A percentile compares a stretch with the other conserved stretches of the same genome.
These are phyloP conservation scores for Sebastes diaconus DNA, from an alignment of 2,797 vertebrate species.

Conservation along the genomic window DNA sequence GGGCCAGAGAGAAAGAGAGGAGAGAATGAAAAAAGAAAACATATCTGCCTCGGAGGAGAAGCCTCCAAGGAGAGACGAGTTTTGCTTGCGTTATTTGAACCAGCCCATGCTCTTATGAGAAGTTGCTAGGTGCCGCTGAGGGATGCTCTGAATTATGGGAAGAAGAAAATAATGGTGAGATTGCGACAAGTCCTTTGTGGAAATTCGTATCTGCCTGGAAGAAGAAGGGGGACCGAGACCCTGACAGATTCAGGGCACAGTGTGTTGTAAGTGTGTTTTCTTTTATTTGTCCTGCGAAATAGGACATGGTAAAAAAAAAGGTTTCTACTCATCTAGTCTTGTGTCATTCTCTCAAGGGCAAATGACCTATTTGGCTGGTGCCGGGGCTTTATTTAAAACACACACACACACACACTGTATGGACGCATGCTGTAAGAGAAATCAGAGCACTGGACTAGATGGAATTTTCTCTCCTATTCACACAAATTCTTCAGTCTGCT, in stretches of 20 bases:
- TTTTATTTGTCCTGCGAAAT: slow-evolving; percentile 63
- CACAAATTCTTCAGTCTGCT: slow-evolving; percentile 15
- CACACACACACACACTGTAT: background rate
- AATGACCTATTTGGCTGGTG: slow-evolving; percentile 14
- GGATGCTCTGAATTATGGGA: slow-evolving; percentile 38
- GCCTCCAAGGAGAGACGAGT: slow-evolving; percentile 13
- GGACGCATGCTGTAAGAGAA: background rate
- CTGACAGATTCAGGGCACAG: slow-evolving; percentile 76
- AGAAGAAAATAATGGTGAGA: background rate
- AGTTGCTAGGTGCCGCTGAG: slow-evolving; percentile 27
- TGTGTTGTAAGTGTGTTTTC: slow-evolving; percentile 13
- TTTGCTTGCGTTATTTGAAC: slow-evolving; percentile 45
- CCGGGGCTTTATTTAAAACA: slow-evolving; percentile 34
- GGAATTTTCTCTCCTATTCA: slow-evolving; percentile 14
- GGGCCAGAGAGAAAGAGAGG: slow-evolving; percentile 19
- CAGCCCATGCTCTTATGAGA: slow-evolving; percentile 32
- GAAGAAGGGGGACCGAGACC: slow-evolving; percentile 34
- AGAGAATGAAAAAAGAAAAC: background rate
- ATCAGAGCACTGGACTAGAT: background rate
- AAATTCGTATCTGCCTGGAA: slow-evolving; percentile 57
- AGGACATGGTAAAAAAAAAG: slow-evolving; percentile 55
- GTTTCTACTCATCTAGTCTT: slow-evolving; percentile 43
- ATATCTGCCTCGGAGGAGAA: slow-evolving; percentile 20
- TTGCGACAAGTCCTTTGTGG: slow-evolving; percentile 56
- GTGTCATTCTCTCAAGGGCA: slow-evolving; percentile 63